Conservation (phyloP, 2,113 vertebrate species). For the Anguilla rostrata region DNA sequence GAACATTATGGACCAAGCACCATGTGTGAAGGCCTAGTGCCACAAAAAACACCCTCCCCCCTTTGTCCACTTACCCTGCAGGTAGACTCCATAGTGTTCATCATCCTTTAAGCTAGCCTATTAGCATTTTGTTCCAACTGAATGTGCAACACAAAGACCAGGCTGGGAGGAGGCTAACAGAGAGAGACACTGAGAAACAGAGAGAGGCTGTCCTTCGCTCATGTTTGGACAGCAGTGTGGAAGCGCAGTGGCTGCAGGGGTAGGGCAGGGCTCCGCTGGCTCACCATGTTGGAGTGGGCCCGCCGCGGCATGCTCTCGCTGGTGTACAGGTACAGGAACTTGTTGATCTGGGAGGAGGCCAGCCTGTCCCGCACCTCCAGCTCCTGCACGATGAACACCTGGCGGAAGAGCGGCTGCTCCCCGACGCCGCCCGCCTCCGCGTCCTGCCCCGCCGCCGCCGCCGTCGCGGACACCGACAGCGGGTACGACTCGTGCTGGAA, state of each 20-base stretch:
- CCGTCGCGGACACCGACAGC: constrained; percentile 11
- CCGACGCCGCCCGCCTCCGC: constrained; percentile 47
- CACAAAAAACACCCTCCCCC: no score
- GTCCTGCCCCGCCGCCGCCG: constrained; percentile 52
- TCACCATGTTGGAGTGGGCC: constrained; percentile 90
- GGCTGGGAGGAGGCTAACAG: no score
- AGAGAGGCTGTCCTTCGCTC: no score
- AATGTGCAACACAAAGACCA: no score
- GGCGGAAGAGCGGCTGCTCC: constrained; percentile 83
- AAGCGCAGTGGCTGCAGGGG: neutral
- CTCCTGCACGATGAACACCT: constrained; percentile 91
- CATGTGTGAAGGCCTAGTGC: no score
- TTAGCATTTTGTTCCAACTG: no score
- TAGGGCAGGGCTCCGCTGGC: neutral
- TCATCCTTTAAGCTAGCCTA: no score
- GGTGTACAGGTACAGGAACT: constrained; percentile 89
- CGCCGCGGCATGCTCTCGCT: constrained; percentile 87
- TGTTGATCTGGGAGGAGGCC: constrained; percentile 88
- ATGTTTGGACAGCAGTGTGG: no score
- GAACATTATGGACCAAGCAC: no score
- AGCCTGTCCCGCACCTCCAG: constrained; percentile 86
- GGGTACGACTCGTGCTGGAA: constrained; percentile 87
- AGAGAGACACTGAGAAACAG: no score
- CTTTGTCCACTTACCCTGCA: no score
- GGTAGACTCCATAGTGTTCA: no score